Evolutionary conservation across 1,140 invertebrate species (phyloP), one percentile per base, ranked within the genome.

Genomic region (Rhagoletis zephyria): DNA sequence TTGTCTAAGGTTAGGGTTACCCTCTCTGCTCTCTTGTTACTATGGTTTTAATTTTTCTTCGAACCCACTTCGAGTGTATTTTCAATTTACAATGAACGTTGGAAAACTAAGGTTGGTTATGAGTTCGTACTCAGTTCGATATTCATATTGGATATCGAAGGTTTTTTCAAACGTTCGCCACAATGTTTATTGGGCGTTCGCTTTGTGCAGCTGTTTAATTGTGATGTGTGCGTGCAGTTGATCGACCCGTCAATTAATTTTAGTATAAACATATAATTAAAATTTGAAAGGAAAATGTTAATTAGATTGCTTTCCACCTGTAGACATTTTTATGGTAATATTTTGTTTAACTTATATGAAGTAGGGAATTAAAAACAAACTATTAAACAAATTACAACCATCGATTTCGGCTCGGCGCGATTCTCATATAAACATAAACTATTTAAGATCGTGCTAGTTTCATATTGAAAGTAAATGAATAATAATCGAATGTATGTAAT

Each of bases 371-470:
- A 85, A 85, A 61, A 85, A 42, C 30, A 85, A 85, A 85, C 63
- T 85, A 85, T n/a, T 63, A 85, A 42, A 30, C 5, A 85, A 85
- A 61, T 85, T 85, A 85, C 85, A 85, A 63, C 85, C 85, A 59
- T 14, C 45, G 81, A 30, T 60, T 19, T 19, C 48, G 16, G 74
- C 48, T 7, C 30, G 48, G 56, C n/a, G 30, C 56, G 45, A 30
- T 7, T 56, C 56, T 48, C 70, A 45, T 14, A 74, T 63, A 63
- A 10, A 56, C 5, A 67, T 64, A 77, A 77, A 14, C 45, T 67
- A 67, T 19, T 65, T 70, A 45, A 30, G 30, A 63, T 1, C 12
- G 9, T 63, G 61, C 12, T 30, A 30, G 30, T 30, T 30, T 30
- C 30, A 1, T 30, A 30, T 30, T 30, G 30, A 30, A 30, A 30